A percentile compares a stretch with the other conserved stretches of the same genome.
These are phyloP conservation scores for Chauna torquata DNA, from an alignment of 2,113 vertebrate species.

Conservation along the genomic window DNA sequence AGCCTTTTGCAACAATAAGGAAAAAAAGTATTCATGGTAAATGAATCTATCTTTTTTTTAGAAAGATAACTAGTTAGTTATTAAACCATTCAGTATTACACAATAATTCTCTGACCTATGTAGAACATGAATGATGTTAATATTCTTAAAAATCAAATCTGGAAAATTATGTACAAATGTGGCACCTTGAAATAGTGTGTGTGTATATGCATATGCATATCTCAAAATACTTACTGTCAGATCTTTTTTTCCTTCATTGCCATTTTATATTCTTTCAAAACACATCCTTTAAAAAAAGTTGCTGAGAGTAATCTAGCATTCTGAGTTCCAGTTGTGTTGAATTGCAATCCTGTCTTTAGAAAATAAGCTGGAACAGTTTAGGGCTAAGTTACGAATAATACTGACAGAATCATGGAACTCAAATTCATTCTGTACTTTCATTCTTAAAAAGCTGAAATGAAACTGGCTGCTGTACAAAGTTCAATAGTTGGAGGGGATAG, in stretches of 20 bases:
- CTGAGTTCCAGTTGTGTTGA: neutral
- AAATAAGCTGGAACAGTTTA: neutral
- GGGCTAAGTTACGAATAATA: neutral
- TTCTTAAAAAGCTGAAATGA: neutral
- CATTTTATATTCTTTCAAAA: neutral
- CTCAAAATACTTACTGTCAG: neutral
- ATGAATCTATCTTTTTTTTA: neutral
- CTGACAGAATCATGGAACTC: neutral
- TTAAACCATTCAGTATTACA: neutral
- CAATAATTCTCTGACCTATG: neutral
- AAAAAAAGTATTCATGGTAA: neutral
- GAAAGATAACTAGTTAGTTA: neutral
- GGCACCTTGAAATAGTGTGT: neutral
- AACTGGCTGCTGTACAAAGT: neutral
- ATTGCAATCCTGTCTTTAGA: neutral
- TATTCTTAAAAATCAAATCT: neutral
- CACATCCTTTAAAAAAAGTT: neutral
- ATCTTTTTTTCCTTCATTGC: neutral
- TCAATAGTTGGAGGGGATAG: neutral
- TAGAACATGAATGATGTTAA: neutral
- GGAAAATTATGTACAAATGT: neutral
- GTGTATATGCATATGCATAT: rapidly evolving
- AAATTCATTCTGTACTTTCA: neutral
- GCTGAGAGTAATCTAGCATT: neutral
- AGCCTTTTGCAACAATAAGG: neutral